Conservation (phyloP, 2,797 vertebrate genomes). For the Pipistrellus pygmaeus region DNA sequence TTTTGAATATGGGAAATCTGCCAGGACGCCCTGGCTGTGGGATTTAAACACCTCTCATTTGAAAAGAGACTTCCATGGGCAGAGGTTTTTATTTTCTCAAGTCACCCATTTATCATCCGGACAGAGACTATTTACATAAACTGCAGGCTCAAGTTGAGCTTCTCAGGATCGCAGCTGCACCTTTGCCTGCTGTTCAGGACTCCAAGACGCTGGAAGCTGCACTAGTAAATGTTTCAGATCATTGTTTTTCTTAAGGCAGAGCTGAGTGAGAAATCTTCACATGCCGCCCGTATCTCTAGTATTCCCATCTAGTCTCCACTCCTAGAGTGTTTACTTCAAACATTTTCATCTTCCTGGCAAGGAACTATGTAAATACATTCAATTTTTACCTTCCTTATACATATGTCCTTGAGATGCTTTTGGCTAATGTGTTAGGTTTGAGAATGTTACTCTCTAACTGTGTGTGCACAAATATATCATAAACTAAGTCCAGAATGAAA, state of each 20-base stretch:
- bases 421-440: conserved; percentile 63
- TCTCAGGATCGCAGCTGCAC: conserved; percentile 34
- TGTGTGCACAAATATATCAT: conserved; percentile 38
- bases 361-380: conserved; percentile 73
- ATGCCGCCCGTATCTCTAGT: conserved; percentile 57
- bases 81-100: conserved; percentile 59
- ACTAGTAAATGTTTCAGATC: conserved; percentile 12
- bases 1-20: conserved; percentile 66
- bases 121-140: conserved; percentile 75
- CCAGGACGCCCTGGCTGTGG: conserved; percentile 56
- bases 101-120: conserved; percentile 42
- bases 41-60: conserved; percentile 74
- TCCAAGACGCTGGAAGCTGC: conserved; percentile 51
- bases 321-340: conserved; percentile 78
- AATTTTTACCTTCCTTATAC: conserved; percentile 66
- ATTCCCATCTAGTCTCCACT: conserved; percentile 73
- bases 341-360: conserved; percentile 80
- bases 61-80: conserved; percentile 63
- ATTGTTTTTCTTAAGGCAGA: conserved; percentile 64
- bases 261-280: conserved; percentile 69
- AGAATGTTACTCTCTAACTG: conserved; percentile 63
- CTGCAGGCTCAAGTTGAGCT: conserved; percentile 25
- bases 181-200: neutral
- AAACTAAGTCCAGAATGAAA: conserved; percentile 69
- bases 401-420: conserved; percentile 63